Conservation (phyloP, 2,888 invertebrate species). For the Leptopilina syphax region DNA sequence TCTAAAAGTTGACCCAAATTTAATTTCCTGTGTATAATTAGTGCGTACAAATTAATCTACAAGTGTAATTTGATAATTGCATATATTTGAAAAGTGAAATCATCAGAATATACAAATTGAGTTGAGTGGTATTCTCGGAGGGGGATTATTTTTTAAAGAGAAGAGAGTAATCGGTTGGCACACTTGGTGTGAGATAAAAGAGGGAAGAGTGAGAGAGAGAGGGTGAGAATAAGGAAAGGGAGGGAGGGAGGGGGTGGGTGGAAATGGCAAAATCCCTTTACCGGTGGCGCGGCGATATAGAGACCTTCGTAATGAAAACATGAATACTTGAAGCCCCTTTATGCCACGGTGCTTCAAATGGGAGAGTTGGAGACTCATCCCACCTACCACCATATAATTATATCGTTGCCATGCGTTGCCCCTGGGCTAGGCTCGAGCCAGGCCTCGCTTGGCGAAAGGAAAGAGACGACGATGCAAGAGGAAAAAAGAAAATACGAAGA, state of each 20-base stretch:
- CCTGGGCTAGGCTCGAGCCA: constrained; percentile 69
- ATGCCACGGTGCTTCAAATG: constrained; percentile 57
- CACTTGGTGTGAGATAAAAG: constrained; percentile 45
- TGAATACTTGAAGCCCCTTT: constrained; percentile 74
- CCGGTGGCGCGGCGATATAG: constrained; percentile 58
- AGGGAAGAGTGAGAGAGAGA: background rate
- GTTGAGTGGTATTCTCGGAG: constrained; percentile 47
- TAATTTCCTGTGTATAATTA: too few species aligned
- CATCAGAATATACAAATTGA: background rate
- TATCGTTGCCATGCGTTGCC: constrained; percentile 76
- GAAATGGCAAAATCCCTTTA: constrained; percentile 62
- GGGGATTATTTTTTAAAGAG: constrained; percentile 57
- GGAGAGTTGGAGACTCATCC: constrained; percentile 45
- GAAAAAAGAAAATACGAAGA: constrained; percentile 25
- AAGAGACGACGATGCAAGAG: background rate
- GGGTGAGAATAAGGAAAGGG: constrained; percentile 15
- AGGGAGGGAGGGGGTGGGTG: constrained; percentile 39
- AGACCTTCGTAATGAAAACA: constrained; percentile 75
- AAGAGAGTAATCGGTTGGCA: constrained; percentile 56
- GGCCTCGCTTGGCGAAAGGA: background rate
- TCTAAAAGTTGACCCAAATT: too few species aligned
- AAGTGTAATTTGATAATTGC: constrained; percentile 32
- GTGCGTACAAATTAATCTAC: background rate
- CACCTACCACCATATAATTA: constrained; percentile 73
- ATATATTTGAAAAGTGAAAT: background rate